Conservation (phyloP, 64 coral and sea anemone genomes). For the Actinia equina region DNA sequence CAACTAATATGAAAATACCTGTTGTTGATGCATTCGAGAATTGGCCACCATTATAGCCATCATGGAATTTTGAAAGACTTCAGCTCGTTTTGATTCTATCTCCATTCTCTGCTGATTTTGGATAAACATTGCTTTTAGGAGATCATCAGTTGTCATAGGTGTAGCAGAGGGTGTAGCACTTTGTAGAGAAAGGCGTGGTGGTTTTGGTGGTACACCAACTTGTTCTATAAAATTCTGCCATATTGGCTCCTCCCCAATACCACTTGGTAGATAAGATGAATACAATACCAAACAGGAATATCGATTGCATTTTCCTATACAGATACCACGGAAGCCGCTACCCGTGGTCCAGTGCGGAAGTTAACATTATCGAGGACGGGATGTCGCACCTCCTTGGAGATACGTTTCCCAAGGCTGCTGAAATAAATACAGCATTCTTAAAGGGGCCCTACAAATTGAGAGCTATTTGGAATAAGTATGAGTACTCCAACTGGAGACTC, state of each 20-base stretch:
- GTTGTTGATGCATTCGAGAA: background rate
- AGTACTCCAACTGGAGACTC: too few species aligned
- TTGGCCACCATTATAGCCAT: background rate
- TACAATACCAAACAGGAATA: too few species aligned
- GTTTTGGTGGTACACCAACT: conserved; percentile 31
- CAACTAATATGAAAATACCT: background rate
- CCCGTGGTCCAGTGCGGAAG: too few species aligned
- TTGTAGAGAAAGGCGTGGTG: background rate
- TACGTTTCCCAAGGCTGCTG: too few species aligned
- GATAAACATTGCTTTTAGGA: conserved; percentile 32
- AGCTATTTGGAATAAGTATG: too few species aligned
- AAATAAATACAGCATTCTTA: too few species aligned
- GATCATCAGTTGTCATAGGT: conserved; percentile 9
- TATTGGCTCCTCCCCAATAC: conserved; percentile 37
- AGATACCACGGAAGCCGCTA: background rate
- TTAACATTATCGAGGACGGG: too few species aligned
- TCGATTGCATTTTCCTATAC: background rate
- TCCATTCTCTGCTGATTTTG: conserved; percentile 29
- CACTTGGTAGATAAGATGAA: background rate
- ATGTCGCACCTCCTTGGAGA: too few species aligned
- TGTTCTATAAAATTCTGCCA: conserved; percentile 41
- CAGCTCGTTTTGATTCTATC: conserved; percentile 34
- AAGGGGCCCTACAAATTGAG: too few species aligned
- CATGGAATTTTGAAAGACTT: conserved; percentile 32
- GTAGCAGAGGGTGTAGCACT: background rate